phyloP scores from a whole-genome alignment of 1,140 invertebrate species.

The Drosophila sulfurigaster region DNA sequence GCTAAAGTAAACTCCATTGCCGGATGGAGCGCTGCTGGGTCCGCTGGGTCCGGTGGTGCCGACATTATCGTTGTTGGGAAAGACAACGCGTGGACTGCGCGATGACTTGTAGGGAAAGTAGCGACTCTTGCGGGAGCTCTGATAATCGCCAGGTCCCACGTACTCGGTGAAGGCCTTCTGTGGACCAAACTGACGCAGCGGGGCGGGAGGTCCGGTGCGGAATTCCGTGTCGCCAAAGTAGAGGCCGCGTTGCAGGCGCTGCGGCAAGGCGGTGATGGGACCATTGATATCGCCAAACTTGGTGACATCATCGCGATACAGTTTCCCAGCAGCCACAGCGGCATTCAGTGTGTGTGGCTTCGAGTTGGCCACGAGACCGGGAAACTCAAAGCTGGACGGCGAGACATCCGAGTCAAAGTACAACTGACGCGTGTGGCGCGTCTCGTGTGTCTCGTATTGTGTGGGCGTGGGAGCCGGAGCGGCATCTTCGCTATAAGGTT shows the following conservation, averaged over 20 bases:
- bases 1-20: conserved; percentile 84
- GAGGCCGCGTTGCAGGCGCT: conserved; percentile 68
- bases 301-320: conserved; percentile 82
- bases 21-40: conserved; percentile 66
- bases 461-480: conserved; percentile 41
- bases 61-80: conserved; percentile 86
- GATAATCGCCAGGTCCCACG: conserved; percentile 64
- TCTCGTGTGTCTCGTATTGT: conserved; percentile 64
- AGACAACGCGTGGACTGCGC: conserved; percentile 87
- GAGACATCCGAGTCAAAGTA: conserved; percentile 69
- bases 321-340: conserved; percentile 58
- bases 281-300: conserved; percentile 84
- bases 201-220: conserved; percentile 57
- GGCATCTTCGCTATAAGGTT: conserved; percentile 69
- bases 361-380: conserved; percentile 69
- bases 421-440: conserved; percentile 72
- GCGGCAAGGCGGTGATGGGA: conserved; percentile 78
- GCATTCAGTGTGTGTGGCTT: conserved; percentile 75
- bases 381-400: conserved; percentile 72
- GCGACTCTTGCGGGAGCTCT: conserved; percentile 76
- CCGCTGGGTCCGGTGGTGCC: conserved; percentile 83
- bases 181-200: conserved; percentile 70
- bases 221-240: conserved; percentile 79
- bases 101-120: conserved; percentile 84
- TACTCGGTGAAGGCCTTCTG: conserved; percentile 82